Percentiles rank a stretch among this genome's conserved stretches.
Evolutionary conservation across 1,140 invertebrate genomes (phyloP).

Genomic region (Macrobrachium rosenbergii): DNA sequence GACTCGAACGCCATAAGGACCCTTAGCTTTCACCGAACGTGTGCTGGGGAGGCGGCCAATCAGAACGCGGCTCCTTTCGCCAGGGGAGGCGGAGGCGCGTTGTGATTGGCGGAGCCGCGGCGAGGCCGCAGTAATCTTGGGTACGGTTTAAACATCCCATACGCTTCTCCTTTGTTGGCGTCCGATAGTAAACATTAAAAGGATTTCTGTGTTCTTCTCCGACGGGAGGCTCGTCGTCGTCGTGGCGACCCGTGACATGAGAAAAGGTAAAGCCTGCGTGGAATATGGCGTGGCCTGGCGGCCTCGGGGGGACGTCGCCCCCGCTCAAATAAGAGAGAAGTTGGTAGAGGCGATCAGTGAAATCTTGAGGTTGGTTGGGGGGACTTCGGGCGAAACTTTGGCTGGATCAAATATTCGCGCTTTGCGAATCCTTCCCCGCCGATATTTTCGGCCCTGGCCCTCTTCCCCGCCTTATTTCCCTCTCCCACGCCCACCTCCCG

Average conservation of each 20-base stretch:
- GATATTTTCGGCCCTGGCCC: neutral
- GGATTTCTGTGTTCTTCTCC: slow-evolving; percentile 6
- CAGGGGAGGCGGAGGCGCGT: neutral
- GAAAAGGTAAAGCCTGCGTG: neutral
- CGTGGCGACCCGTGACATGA: neutral
- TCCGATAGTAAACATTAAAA: slow-evolving; percentile 42
- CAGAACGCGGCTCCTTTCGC: neutral
- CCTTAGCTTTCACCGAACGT: neutral
- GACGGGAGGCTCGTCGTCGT: neutral
- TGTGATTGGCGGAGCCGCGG: neutral
- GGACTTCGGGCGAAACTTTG: slow-evolving; percentile 26
- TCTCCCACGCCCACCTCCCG: no score
- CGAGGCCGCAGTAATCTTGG: neutral
- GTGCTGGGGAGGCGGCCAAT: neutral
- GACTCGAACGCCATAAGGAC: slow-evolving; percentile 5
- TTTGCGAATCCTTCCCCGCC: slow-evolving; percentile 4
- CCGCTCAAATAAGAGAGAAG: neutral
- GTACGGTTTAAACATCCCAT: slow-evolving; percentile 47
- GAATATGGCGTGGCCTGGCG: neutral
- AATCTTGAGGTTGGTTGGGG: slow-evolving; percentile 6
- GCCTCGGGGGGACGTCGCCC: no score
- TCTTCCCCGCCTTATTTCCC: neutral
- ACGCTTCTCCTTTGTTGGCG: slow-evolving; percentile 49
- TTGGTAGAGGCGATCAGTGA: neutral
- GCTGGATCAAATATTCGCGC: slow-evolving; percentile 41